phyloP scores from a whole-genome alignment of 2,888 invertebrate genomes.

The Parelbella ahira region DNA sequence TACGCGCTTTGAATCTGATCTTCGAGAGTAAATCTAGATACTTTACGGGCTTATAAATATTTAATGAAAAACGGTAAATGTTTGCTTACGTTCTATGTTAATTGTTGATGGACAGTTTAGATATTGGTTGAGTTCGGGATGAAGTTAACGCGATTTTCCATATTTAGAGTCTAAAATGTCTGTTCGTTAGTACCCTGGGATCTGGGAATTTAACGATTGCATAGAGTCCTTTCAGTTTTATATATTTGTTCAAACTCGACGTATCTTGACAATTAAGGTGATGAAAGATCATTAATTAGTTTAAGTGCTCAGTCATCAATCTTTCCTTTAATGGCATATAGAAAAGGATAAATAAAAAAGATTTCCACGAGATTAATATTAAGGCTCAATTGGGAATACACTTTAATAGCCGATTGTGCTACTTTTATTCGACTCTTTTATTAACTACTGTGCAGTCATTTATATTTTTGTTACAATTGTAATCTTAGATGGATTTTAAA shows the following conservation, averaged over 20 bases:
- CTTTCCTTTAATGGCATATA: slow-evolving; percentile 11
- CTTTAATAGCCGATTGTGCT: too few relatives aligned
- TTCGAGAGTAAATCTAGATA: slow-evolving; percentile 16
- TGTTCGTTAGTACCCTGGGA: neutral
- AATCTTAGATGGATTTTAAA: too few relatives aligned
- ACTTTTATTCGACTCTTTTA: too few relatives aligned
- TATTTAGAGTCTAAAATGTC: slow-evolving; percentile 10
- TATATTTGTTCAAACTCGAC: slow-evolving; percentile 8
- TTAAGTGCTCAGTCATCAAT: slow-evolving; percentile 27
- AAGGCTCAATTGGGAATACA: too few relatives aligned
- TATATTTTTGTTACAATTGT: too few relatives aligned
- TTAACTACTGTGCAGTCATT: too few relatives aligned
- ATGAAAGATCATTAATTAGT: slow-evolving; percentile 35
- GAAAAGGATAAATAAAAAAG: too few relatives aligned
- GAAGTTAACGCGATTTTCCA: slow-evolving; percentile 8
- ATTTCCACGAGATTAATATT: too few relatives aligned
- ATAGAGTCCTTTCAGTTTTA: slow-evolving; percentile 1
- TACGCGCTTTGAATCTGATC: slow-evolving; percentile 10
- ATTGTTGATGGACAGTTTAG: slow-evolving; percentile 16
- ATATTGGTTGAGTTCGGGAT: slow-evolving; percentile 10
- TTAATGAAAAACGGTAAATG: slow-evolving; percentile 20
- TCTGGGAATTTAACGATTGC: slow-evolving; percentile 1
- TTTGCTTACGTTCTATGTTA: slow-evolving; percentile 13
- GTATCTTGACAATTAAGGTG: slow-evolving; percentile 31
- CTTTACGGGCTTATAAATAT: slow-evolving; percentile 23